phyloP scores from a whole-genome alignment of 1,140 invertebrate genomes.

The Pemphigus obesinymphae region DNA sequence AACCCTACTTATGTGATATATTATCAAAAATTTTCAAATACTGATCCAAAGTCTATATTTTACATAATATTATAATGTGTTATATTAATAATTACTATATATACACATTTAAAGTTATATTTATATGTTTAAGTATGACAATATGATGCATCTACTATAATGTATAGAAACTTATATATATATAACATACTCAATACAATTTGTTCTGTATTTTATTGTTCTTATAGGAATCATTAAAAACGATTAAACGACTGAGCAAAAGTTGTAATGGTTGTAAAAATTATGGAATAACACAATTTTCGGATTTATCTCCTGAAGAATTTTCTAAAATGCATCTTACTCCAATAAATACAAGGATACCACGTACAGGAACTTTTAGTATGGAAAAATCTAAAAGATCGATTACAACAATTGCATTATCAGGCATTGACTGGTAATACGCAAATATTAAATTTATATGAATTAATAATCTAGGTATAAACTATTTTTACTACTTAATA shows the following conservation, averaged over 20 bases:
- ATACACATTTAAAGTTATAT: too few relatives aligned
- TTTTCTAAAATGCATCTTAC: constrained; percentile 58
- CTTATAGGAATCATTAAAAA: background rate
- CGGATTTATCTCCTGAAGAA: constrained; percentile 69
- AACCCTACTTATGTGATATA: too few relatives aligned
- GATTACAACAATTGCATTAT: constrained; percentile 28
- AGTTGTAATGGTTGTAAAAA: constrained; percentile 52
- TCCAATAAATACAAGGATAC: constrained; percentile 46
- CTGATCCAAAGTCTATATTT: too few relatives aligned
- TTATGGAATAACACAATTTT: constrained; percentile 69
- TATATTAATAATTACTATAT: too few relatives aligned
- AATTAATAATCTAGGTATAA: background rate
- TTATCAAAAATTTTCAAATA: too few relatives aligned
- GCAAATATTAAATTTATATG: background rate
- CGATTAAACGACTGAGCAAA: constrained; percentile 45
- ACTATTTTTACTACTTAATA: too few relatives aligned
- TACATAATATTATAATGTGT: too few relatives aligned
- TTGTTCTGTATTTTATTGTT: too few relatives aligned
- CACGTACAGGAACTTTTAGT: constrained; percentile 47
- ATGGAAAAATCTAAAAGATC: constrained; percentile 41
- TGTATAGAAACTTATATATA: too few relatives aligned
- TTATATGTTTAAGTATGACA: too few relatives aligned
- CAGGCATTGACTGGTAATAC: constrained; percentile 43
- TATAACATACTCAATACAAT: too few relatives aligned
- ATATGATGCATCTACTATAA: too few relatives aligned